Evolutionary conservation across 2,888 invertebrate species (phyloP), one percentile per base, ranked within the genome.

Genomic region (Eristalis tenax): DNA sequence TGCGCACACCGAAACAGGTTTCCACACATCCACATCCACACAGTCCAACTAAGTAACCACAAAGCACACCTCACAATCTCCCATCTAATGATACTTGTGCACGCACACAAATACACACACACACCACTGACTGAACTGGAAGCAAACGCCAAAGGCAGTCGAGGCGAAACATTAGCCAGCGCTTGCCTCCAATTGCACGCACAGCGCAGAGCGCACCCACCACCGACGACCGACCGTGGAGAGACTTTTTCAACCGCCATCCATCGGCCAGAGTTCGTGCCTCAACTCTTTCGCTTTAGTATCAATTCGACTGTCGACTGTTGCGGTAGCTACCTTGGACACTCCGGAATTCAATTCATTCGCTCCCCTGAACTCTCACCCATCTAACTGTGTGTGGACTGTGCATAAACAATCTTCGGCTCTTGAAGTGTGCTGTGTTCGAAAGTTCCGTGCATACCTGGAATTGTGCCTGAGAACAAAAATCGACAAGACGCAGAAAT

Each of bases 241-340:
- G 43, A 15, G 43, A 43, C 15, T 18, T 18, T 18, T 50, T 18
- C 50, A 50, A 18, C 50, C 50, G 50, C 50, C 18, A 2, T 56
- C 40, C 65, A 75, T 32, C 68, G 71, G 43, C 66, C 78, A 35
- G 66, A 89, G 90, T 90, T 90, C 89, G 89, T 89, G 84, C 84
- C 74, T 89, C 89, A 88, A 90, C 89, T 90, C 90, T 90, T 90
- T 90, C 88, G 90, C 89, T 90, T 90, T 87, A 90, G 90, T 90
- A 89, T 89, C 88, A 89, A 84, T 89, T 89, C 89, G 89, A 89
- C 88, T 88, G 89, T 89, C 84, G 90, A 83, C 89, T 87, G 88
- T 80, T 89, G 81, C 88, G 90, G 90, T 90, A 89, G 88, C 88
- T 83, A 65, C 56, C 32, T 64, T 76, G 76, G 43, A 70, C 76